phyloP scores from a whole-genome alignment of 2,797 vertebrate genomes.

The Triplophysa bombifrons region DNA sequence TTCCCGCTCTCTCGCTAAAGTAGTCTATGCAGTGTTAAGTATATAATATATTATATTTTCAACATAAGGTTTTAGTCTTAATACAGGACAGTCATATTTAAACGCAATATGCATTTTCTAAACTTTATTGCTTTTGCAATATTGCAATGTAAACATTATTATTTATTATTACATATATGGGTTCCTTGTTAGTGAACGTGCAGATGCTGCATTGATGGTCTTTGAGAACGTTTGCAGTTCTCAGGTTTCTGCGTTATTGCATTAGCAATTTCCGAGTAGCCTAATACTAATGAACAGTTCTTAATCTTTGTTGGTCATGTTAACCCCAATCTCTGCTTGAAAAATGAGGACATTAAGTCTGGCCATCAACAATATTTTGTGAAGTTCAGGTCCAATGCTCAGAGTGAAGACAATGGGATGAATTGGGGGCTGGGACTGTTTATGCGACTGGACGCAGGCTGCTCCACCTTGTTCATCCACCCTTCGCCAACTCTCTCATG shows the following conservation, averaged over 20 bases:
- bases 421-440: conserved; percentile 46
- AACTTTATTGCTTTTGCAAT: background rate
- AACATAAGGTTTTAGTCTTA: background rate
- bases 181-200: background rate
- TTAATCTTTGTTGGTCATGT: conserved; percentile 7
- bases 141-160: background rate
- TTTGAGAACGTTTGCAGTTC: background rate
- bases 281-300: background rate
- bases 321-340: conserved; percentile 33
- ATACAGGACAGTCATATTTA: background rate
- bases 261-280: background rate
- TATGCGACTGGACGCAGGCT: conserved; percentile 63
- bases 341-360: conserved; percentile 44
- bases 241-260: background rate
- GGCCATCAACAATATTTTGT: conserved; percentile 59
- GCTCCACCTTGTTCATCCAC: conserved; percentile 57
- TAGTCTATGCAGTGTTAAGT: no score
- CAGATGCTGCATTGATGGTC: background rate
- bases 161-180: no score
- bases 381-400: conserved; percentile 71
- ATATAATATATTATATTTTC: no score
- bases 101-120: background rate
- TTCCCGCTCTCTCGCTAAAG: no score
- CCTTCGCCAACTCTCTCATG: conserved; percentile 73
- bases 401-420: conserved; percentile 61